Conservation (phyloP, 2,888 invertebrate genomes). For the Sinopyrophorus schimmeli region DNA sequence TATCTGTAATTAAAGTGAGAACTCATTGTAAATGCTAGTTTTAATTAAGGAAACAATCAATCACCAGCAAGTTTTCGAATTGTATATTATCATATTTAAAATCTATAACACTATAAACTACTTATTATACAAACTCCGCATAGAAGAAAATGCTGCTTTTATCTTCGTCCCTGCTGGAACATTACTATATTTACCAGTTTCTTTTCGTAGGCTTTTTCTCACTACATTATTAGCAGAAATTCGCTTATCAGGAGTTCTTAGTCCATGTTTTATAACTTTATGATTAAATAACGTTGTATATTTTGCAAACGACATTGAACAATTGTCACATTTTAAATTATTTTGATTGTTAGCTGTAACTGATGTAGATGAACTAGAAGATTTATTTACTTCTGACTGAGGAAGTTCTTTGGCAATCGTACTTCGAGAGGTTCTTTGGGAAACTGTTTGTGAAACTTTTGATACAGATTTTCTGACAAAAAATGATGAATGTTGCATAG, state of each 20-base stretch:
- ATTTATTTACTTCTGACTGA: too few relatives aligned
- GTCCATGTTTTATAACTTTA: conserved; percentile 42
- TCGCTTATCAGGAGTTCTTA: conserved; percentile 46
- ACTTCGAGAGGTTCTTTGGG: neutral
- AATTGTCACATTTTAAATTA: conserved; percentile 41
- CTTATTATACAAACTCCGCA: too few relatives aligned
- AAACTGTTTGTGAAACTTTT: conserved; percentile 2
- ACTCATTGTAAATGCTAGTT: too few relatives aligned
- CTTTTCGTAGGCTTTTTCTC: conserved; percentile 15
- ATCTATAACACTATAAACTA: too few relatives aligned
- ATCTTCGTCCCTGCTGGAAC: conserved; percentile 44
- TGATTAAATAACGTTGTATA: conserved; percentile 42
- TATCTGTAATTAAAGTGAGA: too few relatives aligned
- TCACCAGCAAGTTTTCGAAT: too few relatives aligned
- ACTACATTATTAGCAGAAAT: conserved; percentile 11
- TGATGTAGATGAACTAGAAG: neutral
- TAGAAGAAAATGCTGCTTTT: too few relatives aligned
- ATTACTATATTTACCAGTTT: conserved; percentile 38
- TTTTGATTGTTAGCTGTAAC: conserved; percentile 3
- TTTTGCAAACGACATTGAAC: conserved; percentile 42
- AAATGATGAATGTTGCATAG: conserved; percentile 32
- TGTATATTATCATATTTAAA: too few relatives aligned
- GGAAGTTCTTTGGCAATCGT: conserved; percentile 3
- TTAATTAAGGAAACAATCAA: too few relatives aligned
- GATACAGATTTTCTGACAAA: conserved; percentile 34